A percentile compares a stretch with the other conserved stretches of the same genome.
Evolutionary conservation across 1,140 invertebrate genomes (phyloP).

Genomic region (Dermatophagoides farinae): DNA sequence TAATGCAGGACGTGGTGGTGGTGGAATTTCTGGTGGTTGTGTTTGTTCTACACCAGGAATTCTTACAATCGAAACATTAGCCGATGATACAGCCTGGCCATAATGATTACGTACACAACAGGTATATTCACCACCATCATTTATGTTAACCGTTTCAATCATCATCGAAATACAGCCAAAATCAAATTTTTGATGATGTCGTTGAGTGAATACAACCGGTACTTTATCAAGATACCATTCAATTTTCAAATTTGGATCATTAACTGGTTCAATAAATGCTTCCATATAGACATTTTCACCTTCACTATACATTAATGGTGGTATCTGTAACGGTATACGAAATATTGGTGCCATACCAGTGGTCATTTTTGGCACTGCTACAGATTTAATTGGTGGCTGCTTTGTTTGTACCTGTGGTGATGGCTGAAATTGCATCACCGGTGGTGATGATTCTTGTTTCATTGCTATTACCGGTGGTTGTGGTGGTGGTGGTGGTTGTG

Average conservation of each 20-base stretch:
- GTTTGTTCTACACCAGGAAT: neutral
- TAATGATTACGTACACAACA: slow-evolving; percentile 75
- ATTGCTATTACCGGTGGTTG: neutral
- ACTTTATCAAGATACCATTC: slow-evolving; percentile 85
- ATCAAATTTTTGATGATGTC: slow-evolving; percentile 75
- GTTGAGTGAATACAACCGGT: slow-evolving; percentile 34
- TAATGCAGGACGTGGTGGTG: neutral
- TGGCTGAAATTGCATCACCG: neutral
- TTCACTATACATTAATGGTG: slow-evolving; percentile 32
- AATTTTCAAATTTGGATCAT: slow-evolving; percentile 80
- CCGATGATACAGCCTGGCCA: slow-evolving; percentile 71
- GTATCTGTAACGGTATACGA: neutral
- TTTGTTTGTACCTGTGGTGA: neutral
- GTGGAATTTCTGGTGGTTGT: neutral
- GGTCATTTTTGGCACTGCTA: neutral
- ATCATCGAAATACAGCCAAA: slow-evolving; percentile 88
- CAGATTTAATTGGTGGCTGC: neutral
- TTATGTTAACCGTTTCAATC: slow-evolving; percentile 45
- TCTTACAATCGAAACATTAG: slow-evolving; percentile 26
- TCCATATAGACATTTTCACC: slow-evolving; percentile 82
- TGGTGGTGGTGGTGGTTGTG: neutral
- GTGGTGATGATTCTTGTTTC: neutral
- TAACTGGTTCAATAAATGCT: slow-evolving; percentile 77
- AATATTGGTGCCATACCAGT: neutral
- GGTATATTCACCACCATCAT: slow-evolving; percentile 83